phyloP scores from a whole-genome alignment of 1,140 invertebrate genomes.

The Grapholita molesta region DNA sequence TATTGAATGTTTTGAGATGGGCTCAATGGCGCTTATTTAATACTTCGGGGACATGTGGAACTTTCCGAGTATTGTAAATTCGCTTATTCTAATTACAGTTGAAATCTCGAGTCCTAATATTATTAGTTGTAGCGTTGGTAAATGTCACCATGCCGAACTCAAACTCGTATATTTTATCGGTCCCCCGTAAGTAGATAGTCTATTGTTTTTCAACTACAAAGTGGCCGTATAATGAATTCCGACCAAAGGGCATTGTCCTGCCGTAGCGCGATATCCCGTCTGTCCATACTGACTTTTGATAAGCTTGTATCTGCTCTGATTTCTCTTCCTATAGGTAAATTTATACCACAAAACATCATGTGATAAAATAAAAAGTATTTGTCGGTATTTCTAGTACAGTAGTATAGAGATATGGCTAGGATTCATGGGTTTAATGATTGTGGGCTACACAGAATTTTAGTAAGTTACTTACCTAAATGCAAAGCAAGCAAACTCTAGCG shows the following conservation, averaged over 20 bases:
- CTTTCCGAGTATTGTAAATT: neutral
- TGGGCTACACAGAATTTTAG: too few relatives aligned
- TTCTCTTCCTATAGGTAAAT: neutral
- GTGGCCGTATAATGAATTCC: conserved; percentile 33
- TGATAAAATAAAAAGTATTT: too few relatives aligned
- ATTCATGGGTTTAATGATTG: too few relatives aligned
- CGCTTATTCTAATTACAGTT: too few relatives aligned
- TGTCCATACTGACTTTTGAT: conserved; percentile 13
- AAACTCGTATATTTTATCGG: conserved; percentile 34
- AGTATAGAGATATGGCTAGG: too few relatives aligned
- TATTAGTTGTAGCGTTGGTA: neutral
- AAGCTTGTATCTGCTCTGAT: neutral
- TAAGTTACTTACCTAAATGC: too few relatives aligned
- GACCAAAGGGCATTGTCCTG: conserved; percentile 46
- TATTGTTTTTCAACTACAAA: conserved; percentile 48
- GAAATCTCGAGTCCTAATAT: neutral
- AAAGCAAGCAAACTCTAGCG: too few relatives aligned
- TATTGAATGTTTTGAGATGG: neutral
- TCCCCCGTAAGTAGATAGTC: conserved; percentile 30
- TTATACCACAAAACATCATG: neutral
- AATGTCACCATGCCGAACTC: neutral
- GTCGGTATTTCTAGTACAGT: too few relatives aligned
- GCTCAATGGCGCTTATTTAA: neutral
- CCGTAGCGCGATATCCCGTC: conserved; percentile 26
- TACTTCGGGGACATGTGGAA: neutral